phyloP scores from a whole-genome alignment of 2,797 vertebrate species.

The Oophaga sylvatica region DNA sequence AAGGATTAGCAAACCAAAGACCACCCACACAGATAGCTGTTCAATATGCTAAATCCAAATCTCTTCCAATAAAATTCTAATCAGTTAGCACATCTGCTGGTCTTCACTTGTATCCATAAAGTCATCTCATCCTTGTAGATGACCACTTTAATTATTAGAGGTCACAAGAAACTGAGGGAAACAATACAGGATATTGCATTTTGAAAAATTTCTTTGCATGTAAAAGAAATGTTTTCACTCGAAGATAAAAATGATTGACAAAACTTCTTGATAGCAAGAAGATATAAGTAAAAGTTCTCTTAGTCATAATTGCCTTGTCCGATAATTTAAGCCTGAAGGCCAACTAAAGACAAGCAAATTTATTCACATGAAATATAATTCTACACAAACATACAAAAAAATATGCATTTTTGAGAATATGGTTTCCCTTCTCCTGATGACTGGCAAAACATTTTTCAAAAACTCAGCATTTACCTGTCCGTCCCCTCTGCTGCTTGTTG shows the following conservation, averaged over 20 bases:
- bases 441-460: too few species aligned
- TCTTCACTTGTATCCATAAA: slow-evolving; percentile 42
- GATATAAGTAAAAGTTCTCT: neutral
- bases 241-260: neutral
- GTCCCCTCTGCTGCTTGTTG: too few species aligned
- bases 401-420: too few species aligned
- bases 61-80: slow-evolving; percentile 50
- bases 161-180: neutral
- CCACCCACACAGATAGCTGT: slow-evolving; percentile 39
- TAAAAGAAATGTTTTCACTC: neutral
- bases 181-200: slow-evolving; percentile 22
- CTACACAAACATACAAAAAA: too few species aligned
- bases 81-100: slow-evolving; percentile 47
- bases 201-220: neutral
- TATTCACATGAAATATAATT: too few species aligned
- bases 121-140: slow-evolving; percentile 45
- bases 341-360: neutral
- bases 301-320: neutral
- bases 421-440: too few species aligned
- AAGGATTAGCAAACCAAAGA: slow-evolving; percentile 32
- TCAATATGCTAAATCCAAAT: slow-evolving; percentile 34
- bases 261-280: neutral
- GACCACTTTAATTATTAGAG: slow-evolving; percentile 10
- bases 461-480: too few species aligned
- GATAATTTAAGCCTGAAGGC: neutral